Percentiles rank a stretch among this genome's conserved stretches.
Evolutionary conservation across 2,797 vertebrate genomes (phyloP).

Genomic region (Gallinago nigripennis): DNA sequence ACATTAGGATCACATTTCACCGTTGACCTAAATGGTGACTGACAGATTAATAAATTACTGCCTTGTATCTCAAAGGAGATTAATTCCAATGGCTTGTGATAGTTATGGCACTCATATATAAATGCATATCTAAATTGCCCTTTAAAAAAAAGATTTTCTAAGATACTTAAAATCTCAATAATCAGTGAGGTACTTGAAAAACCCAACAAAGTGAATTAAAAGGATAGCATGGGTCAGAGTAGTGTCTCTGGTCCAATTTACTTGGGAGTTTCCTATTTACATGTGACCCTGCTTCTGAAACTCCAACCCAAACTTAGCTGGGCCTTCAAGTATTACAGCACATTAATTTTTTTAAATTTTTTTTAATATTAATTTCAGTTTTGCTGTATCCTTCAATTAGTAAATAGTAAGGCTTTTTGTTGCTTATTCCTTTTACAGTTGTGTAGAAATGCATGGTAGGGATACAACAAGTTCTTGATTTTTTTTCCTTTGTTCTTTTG

Average conservation of each 20-base stretch:
- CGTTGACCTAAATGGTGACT: neutral
- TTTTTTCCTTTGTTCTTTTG: neutral
- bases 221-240: neutral
- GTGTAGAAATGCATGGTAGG: neutral
- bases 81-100: neutral
- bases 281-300: neutral
- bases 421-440: neutral
- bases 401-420: neutral
- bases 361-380: neutral
- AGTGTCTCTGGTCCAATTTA: neutral
- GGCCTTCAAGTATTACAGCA: neutral
- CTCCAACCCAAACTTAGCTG: neutral
- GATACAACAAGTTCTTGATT: neutral
- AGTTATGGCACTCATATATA: neutral
- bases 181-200: neutral
- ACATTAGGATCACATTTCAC: neutral
- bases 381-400: neutral
- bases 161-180: neutral
- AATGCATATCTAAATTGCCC: neutral
- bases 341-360: too few species aligned
- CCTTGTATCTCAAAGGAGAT: neutral
- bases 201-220: neutral
- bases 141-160: neutral
- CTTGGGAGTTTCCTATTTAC: neutral
- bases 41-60: neutral